A percentile compares a stretch with the other conserved stretches of the same genome.
These are phyloP conservation scores for Hypomecis atomaria DNA, from an alignment of 2,888 invertebrate genomes.

Conservation along the genomic window DNA sequence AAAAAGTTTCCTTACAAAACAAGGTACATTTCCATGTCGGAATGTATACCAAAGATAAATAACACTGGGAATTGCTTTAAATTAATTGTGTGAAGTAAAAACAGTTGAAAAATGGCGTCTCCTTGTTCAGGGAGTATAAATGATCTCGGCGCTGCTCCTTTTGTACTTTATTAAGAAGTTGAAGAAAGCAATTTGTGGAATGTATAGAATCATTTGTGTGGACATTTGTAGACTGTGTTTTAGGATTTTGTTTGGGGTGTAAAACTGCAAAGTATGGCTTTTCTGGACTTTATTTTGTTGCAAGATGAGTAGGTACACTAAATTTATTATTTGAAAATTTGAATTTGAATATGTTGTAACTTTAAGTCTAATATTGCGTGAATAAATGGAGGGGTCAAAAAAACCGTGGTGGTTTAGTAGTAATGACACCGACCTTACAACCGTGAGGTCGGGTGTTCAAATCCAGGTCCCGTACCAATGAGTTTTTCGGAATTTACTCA, in stretches of 20 bases:
- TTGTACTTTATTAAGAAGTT: slow-evolving; percentile 8
- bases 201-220: slow-evolving; percentile 7
- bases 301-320: not conserved
- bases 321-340: too few species aligned
- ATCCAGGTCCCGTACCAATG: too few species aligned
- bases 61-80: slow-evolving; percentile 33
- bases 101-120: slow-evolving; percentile 30
- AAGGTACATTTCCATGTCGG: slow-evolving; percentile 1
- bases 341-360: too few species aligned
- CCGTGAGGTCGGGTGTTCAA: too few species aligned
- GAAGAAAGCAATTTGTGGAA: slow-evolving; percentile 6
- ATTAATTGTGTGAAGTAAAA: slow-evolving; percentile 35
- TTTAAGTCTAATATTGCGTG: too few species aligned
- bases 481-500: too few species aligned
- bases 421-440: too few species aligned
- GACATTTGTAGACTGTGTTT: too few species aligned
- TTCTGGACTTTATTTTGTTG: not conserved
- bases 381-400: too few species aligned
- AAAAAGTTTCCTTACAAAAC: not conserved
- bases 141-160: slow-evolving; percentile 5
- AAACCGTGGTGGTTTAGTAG: too few species aligned
- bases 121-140: slow-evolving; percentile 24
- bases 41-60: slow-evolving; percentile 36
- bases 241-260: too few species aligned
- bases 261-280: too few species aligned